Evolutionary conservation across 2,888 invertebrate species (phyloP), one percentile per base, ranked within the genome.

Genomic region (Onthophagus sagittarius): DNA sequence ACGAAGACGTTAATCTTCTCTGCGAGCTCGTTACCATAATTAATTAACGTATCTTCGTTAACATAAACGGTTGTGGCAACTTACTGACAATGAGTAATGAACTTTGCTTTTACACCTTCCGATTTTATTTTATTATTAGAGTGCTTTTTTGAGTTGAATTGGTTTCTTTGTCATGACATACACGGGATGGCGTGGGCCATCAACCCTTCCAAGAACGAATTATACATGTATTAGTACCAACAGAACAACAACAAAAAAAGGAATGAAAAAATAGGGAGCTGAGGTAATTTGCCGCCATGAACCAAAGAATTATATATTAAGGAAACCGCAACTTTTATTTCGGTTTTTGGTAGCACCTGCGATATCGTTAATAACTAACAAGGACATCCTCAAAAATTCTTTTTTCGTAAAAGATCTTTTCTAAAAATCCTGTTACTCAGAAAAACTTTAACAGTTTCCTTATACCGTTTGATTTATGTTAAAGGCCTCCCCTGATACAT

Each of bases 311-410:
- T 70, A 75, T 23, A 23, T 23, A 23, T 74, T 72, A 72, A 73
- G 77, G 76, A 78, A 77, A 78, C 78, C 78, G 75, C 78, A 78
- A 23, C 23, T 23, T 23, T 23, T 23, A 23, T 23, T 23, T 23
- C 23, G 23, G 23, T 23, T 23, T 53, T 53, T 53, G 39, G 39
- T 53, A 74, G 76, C 79, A 79, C 79, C 79, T 79, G 79, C 79
- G 78, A 79, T 78, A 79, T 79, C 77, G 78, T 77, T 79, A 78
- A 76, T 79, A 79, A 78, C 39, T 9, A 11, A 53, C 39, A 11
- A 53, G 39, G 23, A 23, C 23, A 23, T 23, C 23, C 23, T 23
- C 39, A 53, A 53, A 53, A 53, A 53, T 1, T 0, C 5, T 7
- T 53, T 53, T 53, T 11, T 53, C 7, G 5, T 33, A 33, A 33